Percentiles rank a stretch among this genome's conserved stretches.
Conservation (phyloP, 2,888 invertebrate genomes). For the Brenthis ino region DNA sequence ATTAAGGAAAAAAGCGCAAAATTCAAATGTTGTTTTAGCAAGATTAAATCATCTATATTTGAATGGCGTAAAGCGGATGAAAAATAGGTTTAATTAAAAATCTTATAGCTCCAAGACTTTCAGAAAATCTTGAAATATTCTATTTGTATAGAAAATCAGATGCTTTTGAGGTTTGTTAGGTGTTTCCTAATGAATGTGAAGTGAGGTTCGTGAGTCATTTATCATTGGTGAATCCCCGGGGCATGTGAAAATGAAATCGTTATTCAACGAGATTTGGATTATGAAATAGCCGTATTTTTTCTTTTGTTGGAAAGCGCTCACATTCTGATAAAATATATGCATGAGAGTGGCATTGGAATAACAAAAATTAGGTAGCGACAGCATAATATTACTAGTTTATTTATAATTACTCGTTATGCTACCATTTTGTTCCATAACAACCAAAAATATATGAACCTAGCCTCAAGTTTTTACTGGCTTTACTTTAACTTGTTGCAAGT, state of each 20-base stretch:
- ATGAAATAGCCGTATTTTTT: constrained; percentile 23
- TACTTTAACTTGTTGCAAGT: too few species aligned
- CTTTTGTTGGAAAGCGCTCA: constrained; percentile 10
- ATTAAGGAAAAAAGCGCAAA: too few species aligned
- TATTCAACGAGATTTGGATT: constrained; percentile 19
- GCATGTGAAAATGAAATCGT: constrained; percentile 15
- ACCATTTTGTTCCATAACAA: too few species aligned
- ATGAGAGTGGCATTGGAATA: not conserved
- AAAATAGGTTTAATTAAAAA: too few species aligned
- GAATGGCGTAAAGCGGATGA: not conserved
- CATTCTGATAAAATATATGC: constrained; percentile 13
- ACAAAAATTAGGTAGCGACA: not conserved
- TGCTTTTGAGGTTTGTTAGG: constrained; percentile 3
- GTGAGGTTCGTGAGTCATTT: constrained; percentile 15
- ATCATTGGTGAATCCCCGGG: constrained; percentile 17
- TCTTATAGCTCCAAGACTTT: too few species aligned
- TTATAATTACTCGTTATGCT: not conserved
- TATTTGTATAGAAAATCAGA: constrained; percentile 11
- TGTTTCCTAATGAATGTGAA: constrained; percentile 24
- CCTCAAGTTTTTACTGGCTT: too few species aligned
- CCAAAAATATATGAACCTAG: too few species aligned
- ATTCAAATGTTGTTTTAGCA: not conserved
- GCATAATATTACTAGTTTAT: not conserved
- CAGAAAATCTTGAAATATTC: not conserved
- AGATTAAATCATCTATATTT: not conserved